phyloP scores from a whole-genome alignment of 2,113 vertebrate genomes.

The Amphilophus citrinellus region DNA sequence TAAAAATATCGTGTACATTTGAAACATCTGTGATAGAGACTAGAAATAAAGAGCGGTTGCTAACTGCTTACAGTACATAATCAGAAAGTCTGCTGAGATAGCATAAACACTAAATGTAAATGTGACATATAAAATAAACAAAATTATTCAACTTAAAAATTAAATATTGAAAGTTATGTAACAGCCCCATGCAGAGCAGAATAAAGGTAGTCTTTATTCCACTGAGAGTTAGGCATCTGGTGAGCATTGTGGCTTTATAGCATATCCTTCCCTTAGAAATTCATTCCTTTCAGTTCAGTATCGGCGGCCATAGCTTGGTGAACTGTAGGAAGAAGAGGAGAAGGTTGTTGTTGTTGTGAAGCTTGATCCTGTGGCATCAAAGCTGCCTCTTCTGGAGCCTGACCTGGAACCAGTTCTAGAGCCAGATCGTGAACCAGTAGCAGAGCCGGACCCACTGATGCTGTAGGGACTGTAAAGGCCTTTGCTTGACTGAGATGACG shows the following conservation, averaged over 20 bases:
- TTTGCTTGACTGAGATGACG: conserved; percentile 93
- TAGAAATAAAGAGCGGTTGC: conserved; percentile 21
- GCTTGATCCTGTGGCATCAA: conserved; percentile 90
- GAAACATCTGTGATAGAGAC: conserved; percentile 21
- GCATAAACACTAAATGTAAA: conserved; percentile 48
- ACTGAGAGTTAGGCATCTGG: conserved; percentile 78
- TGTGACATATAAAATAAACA: conserved; percentile 53
- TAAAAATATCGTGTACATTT: conserved; percentile 23
- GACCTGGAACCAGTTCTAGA: conserved; percentile 91
- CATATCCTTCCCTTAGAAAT: conserved; percentile 54
- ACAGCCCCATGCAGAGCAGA: conserved; percentile 90
- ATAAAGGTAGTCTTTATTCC: conserved; percentile 65
- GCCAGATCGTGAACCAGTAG: conserved; percentile 88
- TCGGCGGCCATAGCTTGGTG: conserved; percentile 90
- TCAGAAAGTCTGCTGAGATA: conserved; percentile 31
- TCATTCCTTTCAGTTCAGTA: conserved; percentile 73
- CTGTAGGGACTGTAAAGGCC: conserved; percentile 97
- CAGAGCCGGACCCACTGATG: conserved; percentile 90
- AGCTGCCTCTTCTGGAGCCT: conserved; percentile 92
- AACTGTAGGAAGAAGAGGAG: conserved; percentile 91
- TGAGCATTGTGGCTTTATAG: conserved; percentile 65
- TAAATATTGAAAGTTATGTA: conserved; percentile 67
- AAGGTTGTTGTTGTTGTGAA: conserved; percentile 88
- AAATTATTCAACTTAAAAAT: conserved; percentile 58
- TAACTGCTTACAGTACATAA: conserved; percentile 25